phyloP scores from a whole-genome alignment of 2,888 invertebrate species.

The Eupeodes luniger region DNA sequence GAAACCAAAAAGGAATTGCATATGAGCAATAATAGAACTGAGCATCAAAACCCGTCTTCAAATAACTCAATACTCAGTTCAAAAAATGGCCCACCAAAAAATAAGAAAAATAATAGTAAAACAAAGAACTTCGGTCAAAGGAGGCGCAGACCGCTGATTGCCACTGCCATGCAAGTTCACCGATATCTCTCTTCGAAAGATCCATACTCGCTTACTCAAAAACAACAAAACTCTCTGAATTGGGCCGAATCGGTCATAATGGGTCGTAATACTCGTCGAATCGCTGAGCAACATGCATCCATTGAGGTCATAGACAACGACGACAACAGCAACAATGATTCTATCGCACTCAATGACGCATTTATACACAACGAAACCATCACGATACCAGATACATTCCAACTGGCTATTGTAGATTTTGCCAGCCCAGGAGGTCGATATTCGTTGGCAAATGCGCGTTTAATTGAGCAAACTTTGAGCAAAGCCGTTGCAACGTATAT shows the following conservation, averaged over 20 bases:
- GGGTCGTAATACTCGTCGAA: not conserved
- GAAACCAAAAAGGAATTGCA: not conserved
- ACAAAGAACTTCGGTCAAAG: not conserved
- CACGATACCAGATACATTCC: not conserved
- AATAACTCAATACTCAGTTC: not conserved
- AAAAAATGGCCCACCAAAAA: not conserved
- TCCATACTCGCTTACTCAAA: slow-evolving; percentile 26
- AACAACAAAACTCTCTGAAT: slow-evolving; percentile 32
- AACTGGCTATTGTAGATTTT: slow-evolving; percentile 48
- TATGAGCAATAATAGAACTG: too few relatives aligned
- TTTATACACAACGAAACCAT: not conserved
- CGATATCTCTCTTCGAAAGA: not conserved
- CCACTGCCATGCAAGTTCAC: slow-evolving; percentile 4
- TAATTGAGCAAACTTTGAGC: slow-evolving; percentile 37
- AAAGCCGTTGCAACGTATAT: slow-evolving; percentile 27
- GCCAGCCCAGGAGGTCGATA: slow-evolving; percentile 33
- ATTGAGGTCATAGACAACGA: slow-evolving; percentile 6
- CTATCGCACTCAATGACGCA: not conserved
- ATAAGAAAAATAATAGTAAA: not conserved
- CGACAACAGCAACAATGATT: too few relatives aligned
- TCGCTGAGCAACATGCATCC: too few relatives aligned
- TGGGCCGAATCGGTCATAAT: slow-evolving; percentile 51
- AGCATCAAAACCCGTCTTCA: not conserved
- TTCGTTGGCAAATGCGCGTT: slow-evolving; percentile 16
- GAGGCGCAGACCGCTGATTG: not conserved